These are phyloP conservation scores for Chrysemys picta DNA, from an alignment of 2,113 vertebrate genomes.

Conservation along the genomic window DNA sequence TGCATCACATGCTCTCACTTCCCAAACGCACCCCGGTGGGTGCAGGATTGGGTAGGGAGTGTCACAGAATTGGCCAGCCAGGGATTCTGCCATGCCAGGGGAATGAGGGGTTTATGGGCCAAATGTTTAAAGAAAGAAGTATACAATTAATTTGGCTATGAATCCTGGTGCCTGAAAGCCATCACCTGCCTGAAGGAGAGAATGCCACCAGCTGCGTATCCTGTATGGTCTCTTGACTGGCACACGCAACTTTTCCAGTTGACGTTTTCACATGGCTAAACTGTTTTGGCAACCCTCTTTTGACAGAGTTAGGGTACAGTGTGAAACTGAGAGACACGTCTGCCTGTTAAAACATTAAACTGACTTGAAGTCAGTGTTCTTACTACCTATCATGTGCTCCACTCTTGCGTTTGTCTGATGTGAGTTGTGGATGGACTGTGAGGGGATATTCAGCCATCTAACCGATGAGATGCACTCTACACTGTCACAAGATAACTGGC, in stretches of 20 bases:
- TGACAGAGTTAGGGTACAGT: neutral
- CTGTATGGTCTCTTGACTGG: neutral
- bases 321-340: neutral
- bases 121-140: neutral
- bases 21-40: accelerated
- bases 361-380: neutral
- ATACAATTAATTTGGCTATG: neutral
- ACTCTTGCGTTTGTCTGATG: neutral
- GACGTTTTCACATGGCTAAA: accelerated
- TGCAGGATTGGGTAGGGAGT: neutral
- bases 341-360: neutral
- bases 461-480: neutral
- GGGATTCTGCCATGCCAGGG: neutral
- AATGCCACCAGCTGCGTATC: neutral
- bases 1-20: accelerated
- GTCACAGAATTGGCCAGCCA: neutral
- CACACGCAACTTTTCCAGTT: accelerated
- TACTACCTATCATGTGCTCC: neutral
- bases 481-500: neutral
- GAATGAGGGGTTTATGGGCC: neutral
- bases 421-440: neutral
- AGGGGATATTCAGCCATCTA: neutral
- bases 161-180: neutral
- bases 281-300: neutral
- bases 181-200: neutral